These are phyloP conservation scores for Bombus difficillimus DNA, from an alignment of 1,140 invertebrate genomes.

Conservation along the genomic window DNA sequence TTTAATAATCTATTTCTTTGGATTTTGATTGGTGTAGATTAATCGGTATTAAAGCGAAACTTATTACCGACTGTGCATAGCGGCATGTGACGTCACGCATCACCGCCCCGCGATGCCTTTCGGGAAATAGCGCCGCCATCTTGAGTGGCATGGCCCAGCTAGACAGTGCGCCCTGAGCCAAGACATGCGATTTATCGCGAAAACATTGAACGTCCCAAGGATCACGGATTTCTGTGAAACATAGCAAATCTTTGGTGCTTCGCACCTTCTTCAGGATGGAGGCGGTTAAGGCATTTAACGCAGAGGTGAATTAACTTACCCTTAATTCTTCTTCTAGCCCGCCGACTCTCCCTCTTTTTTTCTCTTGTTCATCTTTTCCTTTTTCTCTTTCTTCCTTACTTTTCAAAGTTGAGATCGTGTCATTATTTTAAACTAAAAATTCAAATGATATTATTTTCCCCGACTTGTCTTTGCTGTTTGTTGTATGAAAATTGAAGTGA, in stretches of 20 bases:
- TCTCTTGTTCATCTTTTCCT: slow-evolving; percentile 21
- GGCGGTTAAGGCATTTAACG: slow-evolving; percentile 87
- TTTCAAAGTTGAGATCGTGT: not conserved
- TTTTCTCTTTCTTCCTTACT: not conserved
- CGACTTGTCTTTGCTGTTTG: not conserved
- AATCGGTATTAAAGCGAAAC: slow-evolving; percentile 20
- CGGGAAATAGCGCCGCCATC: slow-evolving; percentile 77
- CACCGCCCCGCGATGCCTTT: slow-evolving; percentile 74
- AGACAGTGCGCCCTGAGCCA: slow-evolving; percentile 66
- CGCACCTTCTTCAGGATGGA: slow-evolving; percentile 78
- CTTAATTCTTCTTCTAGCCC: slow-evolving; percentile 73
- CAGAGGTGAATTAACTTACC: slow-evolving; percentile 83
- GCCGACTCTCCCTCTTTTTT: slow-evolving; percentile 66
- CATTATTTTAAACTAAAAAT: not conserved
- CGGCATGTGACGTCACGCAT: slow-evolving; percentile 75
- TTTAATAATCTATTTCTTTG: not conserved
- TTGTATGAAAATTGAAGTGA: slow-evolving; percentile 8
- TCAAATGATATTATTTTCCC: not conserved
- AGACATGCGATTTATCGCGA: slow-evolving; percentile 66
- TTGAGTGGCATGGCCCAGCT: slow-evolving; percentile 80
- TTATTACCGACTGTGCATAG: slow-evolving; percentile 51
- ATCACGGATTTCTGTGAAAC: slow-evolving; percentile 58
- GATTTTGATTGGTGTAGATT: slow-evolving; percentile 3
- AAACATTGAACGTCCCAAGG: slow-evolving; percentile 58
- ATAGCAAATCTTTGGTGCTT: slow-evolving; percentile 45